Conservation (phyloP, 1,140 invertebrate genomes). For the Anoplophora glabripennis region DNA sequence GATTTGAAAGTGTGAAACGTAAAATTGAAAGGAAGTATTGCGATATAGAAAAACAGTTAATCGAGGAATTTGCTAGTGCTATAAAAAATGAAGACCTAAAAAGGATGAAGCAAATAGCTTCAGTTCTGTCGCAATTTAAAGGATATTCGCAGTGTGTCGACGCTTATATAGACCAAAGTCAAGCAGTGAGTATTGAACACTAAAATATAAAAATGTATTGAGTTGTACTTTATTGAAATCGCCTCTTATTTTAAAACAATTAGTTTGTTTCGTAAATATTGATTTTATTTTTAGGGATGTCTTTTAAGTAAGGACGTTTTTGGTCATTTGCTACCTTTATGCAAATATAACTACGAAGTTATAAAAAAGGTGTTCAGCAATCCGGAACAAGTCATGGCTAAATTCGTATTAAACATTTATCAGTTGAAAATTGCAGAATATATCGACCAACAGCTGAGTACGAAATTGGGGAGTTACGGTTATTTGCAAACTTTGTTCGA, state of each 20-base stretch:
- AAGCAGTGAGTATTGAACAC: slow-evolving; percentile 64
- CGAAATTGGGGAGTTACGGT: slow-evolving; percentile 78
- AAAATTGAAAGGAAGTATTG: slow-evolving; percentile 94
- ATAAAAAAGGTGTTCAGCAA: slow-evolving; percentile 94
- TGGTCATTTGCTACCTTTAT: slow-evolving; percentile 85
- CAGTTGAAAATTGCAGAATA: slow-evolving; percentile 88
- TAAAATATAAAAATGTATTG: slow-evolving; percentile 7
- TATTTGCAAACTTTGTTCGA: slow-evolving; percentile 88
- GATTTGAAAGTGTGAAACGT: slow-evolving; percentile 84
- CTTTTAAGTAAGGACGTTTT: slow-evolving; percentile 85
- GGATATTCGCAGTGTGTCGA: slow-evolving; percentile 94
- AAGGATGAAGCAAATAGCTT: slow-evolving; percentile 91
- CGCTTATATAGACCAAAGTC: slow-evolving; percentile 95
- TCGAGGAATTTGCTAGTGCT: slow-evolving; percentile 92
- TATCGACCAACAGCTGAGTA: slow-evolving; percentile 73
- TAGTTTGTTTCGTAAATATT: not conserved
- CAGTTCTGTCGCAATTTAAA: slow-evolving; percentile 91
- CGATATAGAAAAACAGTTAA: slow-evolving; percentile 87
- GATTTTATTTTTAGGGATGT: slow-evolving; percentile 55
- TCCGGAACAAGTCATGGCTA: slow-evolving; percentile 96
- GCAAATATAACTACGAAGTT: slow-evolving; percentile 82
- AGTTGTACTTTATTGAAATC: not conserved
- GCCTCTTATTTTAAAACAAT: not conserved
- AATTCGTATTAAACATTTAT: slow-evolving; percentile 96
- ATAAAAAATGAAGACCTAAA: slow-evolving; percentile 78